Conservation (phyloP, 2,888 invertebrate genomes). For the Coremacera marginata region DNA sequence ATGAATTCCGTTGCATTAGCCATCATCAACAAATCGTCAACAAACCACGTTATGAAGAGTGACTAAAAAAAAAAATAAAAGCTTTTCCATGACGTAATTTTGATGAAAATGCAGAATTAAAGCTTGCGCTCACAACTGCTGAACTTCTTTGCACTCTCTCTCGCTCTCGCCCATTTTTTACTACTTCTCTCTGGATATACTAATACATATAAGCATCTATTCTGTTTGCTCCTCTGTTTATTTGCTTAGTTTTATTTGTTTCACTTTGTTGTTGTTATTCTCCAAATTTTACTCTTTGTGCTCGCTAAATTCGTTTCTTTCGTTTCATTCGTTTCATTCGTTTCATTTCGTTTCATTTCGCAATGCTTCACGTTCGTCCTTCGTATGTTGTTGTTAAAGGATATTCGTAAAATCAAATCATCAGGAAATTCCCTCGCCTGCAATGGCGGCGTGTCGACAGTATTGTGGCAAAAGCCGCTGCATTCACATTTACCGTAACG, state of each 20-base stretch:
- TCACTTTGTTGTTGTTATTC: neutral
- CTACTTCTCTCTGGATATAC: neutral
- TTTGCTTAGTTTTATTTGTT: neutral
- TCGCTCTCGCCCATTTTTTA: neutral
- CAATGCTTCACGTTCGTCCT: neutral
- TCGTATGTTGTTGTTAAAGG: slow-evolving; percentile 37
- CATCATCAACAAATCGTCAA: too few relatives aligned
- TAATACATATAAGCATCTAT: neutral
- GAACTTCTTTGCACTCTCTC: neutral
- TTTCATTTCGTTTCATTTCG: neutral
- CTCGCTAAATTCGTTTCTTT: neutral
- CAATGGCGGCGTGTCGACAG: slow-evolving; percentile 45
- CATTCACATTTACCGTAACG: slow-evolving; percentile 48
- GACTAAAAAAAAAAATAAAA: slow-evolving; percentile 19
- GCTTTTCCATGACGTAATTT: slow-evolving; percentile 50
- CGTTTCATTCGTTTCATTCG: neutral
- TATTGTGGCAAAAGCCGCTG: slow-evolving; percentile 55
- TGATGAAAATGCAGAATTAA: slow-evolving; percentile 37
- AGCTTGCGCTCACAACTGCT: slow-evolving; percentile 30
- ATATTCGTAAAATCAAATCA: slow-evolving; percentile 32
- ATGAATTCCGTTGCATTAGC: neutral
- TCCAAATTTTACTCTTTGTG: neutral
- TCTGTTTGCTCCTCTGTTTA: neutral
- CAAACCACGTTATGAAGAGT: too few relatives aligned
- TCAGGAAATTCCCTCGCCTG: slow-evolving; percentile 23